Evolutionary conservation across 92 coral and sea anemone species (phyloP).

Genomic region (Actinernus sp.): DNA sequence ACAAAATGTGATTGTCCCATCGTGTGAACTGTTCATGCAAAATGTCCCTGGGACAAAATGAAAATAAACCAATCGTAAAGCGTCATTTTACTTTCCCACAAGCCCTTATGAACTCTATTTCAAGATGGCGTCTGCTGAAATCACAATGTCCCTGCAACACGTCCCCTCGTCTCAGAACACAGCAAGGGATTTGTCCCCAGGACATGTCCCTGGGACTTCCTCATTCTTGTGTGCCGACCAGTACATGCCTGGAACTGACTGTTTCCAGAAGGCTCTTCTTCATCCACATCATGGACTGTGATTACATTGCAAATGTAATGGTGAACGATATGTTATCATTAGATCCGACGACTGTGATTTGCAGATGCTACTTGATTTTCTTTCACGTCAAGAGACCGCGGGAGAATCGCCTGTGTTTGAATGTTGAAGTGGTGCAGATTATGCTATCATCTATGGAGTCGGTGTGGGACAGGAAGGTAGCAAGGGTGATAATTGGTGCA

Average conservation of each 20-base stretch:
- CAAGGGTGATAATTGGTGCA: constrained; percentile 22
- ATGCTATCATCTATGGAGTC: constrained; percentile 32
- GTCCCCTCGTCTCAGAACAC: too few relatives aligned
- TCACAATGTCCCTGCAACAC: too few relatives aligned
- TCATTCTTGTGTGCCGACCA: too few relatives aligned
- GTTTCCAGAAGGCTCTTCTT: constrained; percentile 41
- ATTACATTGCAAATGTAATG: constrained; percentile 9
- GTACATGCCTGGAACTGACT: constrained; percentile 3
- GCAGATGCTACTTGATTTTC: constrained; percentile 27
- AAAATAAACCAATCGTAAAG: too few relatives aligned
- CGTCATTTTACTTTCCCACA: too few relatives aligned
- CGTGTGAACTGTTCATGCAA: too few relatives aligned
- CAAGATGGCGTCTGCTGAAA: too few relatives aligned
- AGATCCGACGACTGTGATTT: constrained; percentile 46
- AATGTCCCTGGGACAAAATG: too few relatives aligned
- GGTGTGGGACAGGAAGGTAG: constrained; percentile 19
- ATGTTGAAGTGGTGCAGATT: constrained; percentile 10
- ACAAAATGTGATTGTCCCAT: too few relatives aligned
- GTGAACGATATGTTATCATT: constrained; percentile 28
- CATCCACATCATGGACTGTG: constrained; percentile 46
- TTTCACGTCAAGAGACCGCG: constrained; percentile 6
- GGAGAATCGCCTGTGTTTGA: constrained; percentile 23
- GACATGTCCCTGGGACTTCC: too few relatives aligned
- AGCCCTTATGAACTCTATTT: too few relatives aligned
- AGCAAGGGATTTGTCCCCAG: too few relatives aligned